Percentiles rank a stretch among this genome's conserved stretches.
These are phyloP conservation scores for Leptinotarsa tumamoca DNA, from an alignment of 2,888 invertebrate species.

Conservation along the genomic window DNA sequence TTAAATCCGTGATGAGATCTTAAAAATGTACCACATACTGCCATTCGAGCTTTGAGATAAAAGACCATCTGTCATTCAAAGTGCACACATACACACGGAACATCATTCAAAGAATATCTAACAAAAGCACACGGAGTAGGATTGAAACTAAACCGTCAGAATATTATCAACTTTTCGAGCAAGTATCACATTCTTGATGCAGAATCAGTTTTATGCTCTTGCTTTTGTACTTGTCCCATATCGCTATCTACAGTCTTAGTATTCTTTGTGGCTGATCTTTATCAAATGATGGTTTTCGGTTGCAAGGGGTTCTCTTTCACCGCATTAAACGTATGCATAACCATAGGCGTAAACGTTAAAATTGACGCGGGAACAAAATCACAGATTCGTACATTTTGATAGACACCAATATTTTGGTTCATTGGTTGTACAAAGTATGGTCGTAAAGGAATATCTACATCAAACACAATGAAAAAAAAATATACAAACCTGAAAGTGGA, in stretches of 20 bases:
- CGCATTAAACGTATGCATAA: constrained; percentile 28
- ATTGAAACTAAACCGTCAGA: constrained; percentile 31
- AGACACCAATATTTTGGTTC: too few relatives aligned
- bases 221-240: constrained; percentile 35
- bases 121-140: constrained; percentile 26
- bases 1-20: background rate
- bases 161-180: constrained; percentile 33
- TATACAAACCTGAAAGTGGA: too few relatives aligned
- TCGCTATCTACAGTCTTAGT: constrained; percentile 33
- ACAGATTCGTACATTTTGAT: background rate
- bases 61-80: constrained; percentile 25
- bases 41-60: constrained; percentile 19
- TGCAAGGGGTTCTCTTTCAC: constrained; percentile 35
- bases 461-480: too few relatives aligned
- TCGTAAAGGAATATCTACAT: too few relatives aligned
- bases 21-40: background rate
- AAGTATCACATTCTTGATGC: constrained; percentile 21
- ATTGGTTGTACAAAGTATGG: too few relatives aligned
- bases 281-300: constrained; percentile 39
- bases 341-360: constrained; percentile 16
- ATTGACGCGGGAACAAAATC: background rate
- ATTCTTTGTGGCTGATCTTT: constrained; percentile 36
- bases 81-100: constrained; percentile 8
- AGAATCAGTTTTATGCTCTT: constrained; percentile 31
- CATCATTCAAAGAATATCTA: constrained; percentile 23